Conservation (phyloP, 2,888 invertebrate genomes). For the Drosophila koepferae region DNA sequence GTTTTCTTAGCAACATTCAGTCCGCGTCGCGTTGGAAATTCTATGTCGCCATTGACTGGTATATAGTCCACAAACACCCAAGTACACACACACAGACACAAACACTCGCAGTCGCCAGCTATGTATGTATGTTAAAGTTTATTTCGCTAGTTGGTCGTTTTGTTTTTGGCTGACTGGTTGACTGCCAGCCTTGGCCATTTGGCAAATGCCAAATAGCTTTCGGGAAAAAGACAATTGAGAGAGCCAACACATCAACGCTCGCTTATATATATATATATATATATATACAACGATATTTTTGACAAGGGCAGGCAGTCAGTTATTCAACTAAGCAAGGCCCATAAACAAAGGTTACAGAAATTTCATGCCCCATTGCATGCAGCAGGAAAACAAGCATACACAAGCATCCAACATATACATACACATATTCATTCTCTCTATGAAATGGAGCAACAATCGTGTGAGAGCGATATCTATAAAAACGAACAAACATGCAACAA, state of each 20-base stretch:
- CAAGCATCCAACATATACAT: conserved; percentile 1
- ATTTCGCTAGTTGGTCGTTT: conserved; percentile 51
- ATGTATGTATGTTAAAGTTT: conserved; percentile 39
- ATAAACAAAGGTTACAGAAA: conserved; percentile 66
- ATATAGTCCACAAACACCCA: conserved; percentile 15
- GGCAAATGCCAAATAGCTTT: conserved; percentile 65
- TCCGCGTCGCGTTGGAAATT: conserved; percentile 58
- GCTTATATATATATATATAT: not conserved
- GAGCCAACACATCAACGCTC: conserved; percentile 25
- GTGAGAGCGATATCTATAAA: conserved; percentile 22
- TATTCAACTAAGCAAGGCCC: conserved; percentile 42
- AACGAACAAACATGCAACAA: conserved; percentile 17
- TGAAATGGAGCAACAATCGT: conserved; percentile 34
- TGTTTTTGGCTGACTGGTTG: conserved; percentile 59
- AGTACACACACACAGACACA: not conserved
- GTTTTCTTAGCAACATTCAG: conserved; percentile 50
- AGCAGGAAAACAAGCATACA: conserved; percentile 28
- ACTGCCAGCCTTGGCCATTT: conserved; percentile 52
- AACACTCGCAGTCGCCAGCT: conserved; percentile 7
- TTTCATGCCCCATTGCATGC: conserved; percentile 66
- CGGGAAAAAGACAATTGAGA: conserved; percentile 69
- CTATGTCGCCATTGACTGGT: conserved; percentile 69
- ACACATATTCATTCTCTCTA: conserved; percentile 9
- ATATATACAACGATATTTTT: conserved; percentile 36
- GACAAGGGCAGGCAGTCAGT: conserved; percentile 50